These are phyloP conservation scores for Sussaba pulchella DNA, from an alignment of 2,888 invertebrate genomes.

Conservation along the genomic window DNA sequence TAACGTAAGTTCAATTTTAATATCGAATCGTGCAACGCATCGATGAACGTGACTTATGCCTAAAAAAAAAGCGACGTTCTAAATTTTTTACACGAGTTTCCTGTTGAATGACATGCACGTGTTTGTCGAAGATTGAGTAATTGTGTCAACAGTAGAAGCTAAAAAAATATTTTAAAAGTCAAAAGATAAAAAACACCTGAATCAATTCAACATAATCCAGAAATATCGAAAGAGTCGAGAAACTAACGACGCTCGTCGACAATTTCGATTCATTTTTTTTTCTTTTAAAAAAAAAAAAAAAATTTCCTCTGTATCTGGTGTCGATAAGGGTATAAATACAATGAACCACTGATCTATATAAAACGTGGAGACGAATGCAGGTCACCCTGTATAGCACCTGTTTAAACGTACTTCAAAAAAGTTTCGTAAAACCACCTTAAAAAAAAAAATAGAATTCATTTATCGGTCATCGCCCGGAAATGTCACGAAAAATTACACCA, in stretches of 20 bases:
- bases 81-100: not conserved
- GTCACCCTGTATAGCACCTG: too few species aligned
- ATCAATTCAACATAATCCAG: constrained; percentile 15
- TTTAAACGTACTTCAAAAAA: not conserved
- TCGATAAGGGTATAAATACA: too few species aligned
- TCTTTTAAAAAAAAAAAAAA: not conserved
- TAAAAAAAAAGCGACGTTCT: not conserved
- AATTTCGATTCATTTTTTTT: not conserved
- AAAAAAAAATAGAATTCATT: too few species aligned
- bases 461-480: too few species aligned
- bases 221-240: not conserved
- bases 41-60: too few species aligned
- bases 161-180: not conserved
- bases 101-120: not conserved
- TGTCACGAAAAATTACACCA: too few species aligned
- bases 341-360: too few species aligned
- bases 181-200: constrained; percentile 1
- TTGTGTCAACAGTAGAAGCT: not conserved
- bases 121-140: constrained; percentile 19
- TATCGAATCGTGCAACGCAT: too few species aligned
- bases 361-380: too few species aligned
- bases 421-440: not conserved
- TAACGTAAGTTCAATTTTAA: too few species aligned
- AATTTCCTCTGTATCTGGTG: too few species aligned
- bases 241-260: not conserved